Percentiles rank a stretch among this genome's conserved stretches.
phyloP scores from a whole-genome alignment of 2,888 invertebrate genomes.

The Ichneumon xanthorius region DNA sequence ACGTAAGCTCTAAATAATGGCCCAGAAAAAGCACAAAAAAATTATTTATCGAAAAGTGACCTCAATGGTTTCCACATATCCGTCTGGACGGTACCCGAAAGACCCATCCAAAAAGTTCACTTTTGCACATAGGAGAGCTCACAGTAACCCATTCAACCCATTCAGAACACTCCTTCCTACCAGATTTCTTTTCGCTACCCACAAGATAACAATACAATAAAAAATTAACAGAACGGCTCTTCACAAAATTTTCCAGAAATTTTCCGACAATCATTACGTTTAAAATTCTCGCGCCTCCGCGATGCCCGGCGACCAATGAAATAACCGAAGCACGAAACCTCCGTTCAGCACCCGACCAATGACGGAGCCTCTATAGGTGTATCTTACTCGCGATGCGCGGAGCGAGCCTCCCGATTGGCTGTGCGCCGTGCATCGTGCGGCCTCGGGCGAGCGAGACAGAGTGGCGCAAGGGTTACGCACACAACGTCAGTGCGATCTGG shows the following conservation, averaged over 20 bases:
- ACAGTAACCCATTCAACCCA: no score
- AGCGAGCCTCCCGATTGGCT: no score
- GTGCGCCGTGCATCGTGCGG: neutral
- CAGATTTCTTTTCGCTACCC: no score
- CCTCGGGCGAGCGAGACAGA: conserved; percentile 29
- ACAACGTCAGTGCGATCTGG: neutral
- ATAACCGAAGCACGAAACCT: neutral
- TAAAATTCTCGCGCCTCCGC: neutral
- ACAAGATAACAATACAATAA: neutral
- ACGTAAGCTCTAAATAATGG: no score
- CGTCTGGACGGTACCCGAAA: no score
- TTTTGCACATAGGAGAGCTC: no score
- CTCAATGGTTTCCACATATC: no score
- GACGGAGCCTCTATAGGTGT: neutral
- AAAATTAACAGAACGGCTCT: neutral
- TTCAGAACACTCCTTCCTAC: no score
- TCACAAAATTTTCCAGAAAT: neutral
- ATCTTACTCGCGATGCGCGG: neutral
- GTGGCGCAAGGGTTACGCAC: conserved; percentile 28
- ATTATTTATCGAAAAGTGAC: no score
- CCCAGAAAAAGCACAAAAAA: no score
- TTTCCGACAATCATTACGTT: neutral
- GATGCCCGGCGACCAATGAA: neutral
- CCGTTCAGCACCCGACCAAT: neutral
- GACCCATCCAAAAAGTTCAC: no score